These are phyloP conservation scores for Tokudaia muenninki DNA, from an alignment of 2,797 vertebrate genomes.

Conservation along the genomic window DNA sequence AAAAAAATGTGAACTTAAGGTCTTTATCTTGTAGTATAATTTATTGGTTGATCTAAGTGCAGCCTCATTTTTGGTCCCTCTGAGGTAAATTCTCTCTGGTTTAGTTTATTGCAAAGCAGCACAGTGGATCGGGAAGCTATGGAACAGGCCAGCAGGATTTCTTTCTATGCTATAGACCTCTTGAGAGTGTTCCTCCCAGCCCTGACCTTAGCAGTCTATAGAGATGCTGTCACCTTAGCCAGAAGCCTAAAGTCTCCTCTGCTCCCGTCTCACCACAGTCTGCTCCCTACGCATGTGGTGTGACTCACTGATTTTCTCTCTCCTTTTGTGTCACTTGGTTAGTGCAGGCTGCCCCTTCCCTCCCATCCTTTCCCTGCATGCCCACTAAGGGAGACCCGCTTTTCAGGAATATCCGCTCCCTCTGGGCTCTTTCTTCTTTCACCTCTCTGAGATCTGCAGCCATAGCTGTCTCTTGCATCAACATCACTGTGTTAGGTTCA, in stretches of 20 bases:
- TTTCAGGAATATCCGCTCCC: background rate
- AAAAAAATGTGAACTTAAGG: background rate
- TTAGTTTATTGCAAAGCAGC: background rate
- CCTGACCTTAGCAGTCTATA: background rate
- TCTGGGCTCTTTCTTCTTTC: background rate
- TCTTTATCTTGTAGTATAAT: background rate
- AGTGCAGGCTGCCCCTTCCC: background rate
- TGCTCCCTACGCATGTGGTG: background rate
- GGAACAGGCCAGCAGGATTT: background rate
- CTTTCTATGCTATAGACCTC: background rate
- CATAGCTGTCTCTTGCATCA: background rate
- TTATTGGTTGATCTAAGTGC: no score
- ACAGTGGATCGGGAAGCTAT: rapidly evolving
- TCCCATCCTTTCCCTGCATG: no score
- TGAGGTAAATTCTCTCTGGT: background rate
- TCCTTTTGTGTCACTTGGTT: background rate
- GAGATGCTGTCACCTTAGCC: background rate
- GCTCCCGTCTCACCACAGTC: background rate
- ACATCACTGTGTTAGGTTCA: rapidly evolving
- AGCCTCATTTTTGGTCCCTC: background rate
- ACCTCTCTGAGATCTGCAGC: background rate
- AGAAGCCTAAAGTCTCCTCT: background rate
- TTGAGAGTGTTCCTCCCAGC: background rate
- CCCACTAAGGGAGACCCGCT: background rate
- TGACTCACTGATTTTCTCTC: background rate